Base-by-base conservation (phyloP, 2,888 invertebrate species). In the Meliscaeva auricollis region DNA sequence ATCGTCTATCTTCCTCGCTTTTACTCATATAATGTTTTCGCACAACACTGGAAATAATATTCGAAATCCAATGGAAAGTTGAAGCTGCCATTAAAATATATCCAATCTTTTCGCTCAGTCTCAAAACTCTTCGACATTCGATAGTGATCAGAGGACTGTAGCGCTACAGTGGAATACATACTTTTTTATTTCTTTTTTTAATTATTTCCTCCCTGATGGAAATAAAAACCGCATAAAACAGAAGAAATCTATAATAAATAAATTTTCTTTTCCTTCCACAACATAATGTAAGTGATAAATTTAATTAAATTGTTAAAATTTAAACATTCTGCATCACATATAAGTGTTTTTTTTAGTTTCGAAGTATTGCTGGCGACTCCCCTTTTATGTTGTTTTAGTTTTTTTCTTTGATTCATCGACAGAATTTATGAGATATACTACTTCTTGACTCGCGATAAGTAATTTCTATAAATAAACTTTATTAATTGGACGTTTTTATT, bases 141-240 rank as follows among this genome's bases (percentile, higher is more conserved):
- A 73, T 73, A 26, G 41, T 22, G 75, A 35, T 58, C 56, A 7
- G 56, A 38, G 58, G 32, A 72, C 76, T 54, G 62, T 73, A 85
- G 84, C 60, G 58, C 15, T 3, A 9, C 15, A 66, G 15, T 46
- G 32, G 17, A 13, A 46, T 30, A 64, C 48, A 72, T 38, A 38
- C 11, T 62, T 52, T 54, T 22, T 54, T 9, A 32, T 32, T 15
- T 3, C 7, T 54, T 52, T 54, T 22, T 54, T 9, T 22, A 38
- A n/a, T 50, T 66, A 60, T 26, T 32, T 62, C 22, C 48, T 73
- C 50, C 91, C 91, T 91, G 90, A 91, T 91, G 91, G 90, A 89
- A 91, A 87, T 90, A 89, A 88, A 89, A 88, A 88, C 76, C 79
- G 56, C 80, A 44, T 17, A 75, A 90, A 88, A 88, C 88, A 69